These are phyloP conservation scores for Zaprionus ghesquierei DNA, from an alignment of 1,140 invertebrate species.

Conservation along the genomic window DNA sequence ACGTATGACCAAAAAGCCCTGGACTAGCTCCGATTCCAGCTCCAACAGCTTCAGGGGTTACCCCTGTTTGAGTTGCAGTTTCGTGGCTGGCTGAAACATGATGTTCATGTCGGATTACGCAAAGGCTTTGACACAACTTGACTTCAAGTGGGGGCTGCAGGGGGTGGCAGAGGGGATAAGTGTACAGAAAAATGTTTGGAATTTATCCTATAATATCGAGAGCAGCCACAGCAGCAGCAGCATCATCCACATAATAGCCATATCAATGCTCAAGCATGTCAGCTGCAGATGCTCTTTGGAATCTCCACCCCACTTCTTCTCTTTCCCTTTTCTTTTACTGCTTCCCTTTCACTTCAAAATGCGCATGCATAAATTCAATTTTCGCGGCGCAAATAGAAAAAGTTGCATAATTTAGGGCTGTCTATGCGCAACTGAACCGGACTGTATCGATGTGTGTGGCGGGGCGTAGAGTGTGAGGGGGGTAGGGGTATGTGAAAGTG, in stretches of 20 bases:
- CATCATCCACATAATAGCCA: background rate
- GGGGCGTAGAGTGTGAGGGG: background rate
- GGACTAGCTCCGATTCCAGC: background rate
- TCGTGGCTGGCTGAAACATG: background rate
- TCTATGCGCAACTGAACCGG: slow-evolving; percentile 34
- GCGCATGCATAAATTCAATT: slow-evolving; percentile 76
- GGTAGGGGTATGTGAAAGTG: background rate
- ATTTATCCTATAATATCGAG: background rate
- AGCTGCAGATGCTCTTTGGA: slow-evolving; percentile 14
- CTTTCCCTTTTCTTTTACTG: background rate
- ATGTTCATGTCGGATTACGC: background rate
- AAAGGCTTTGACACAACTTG: background rate
- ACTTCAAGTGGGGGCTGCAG: background rate
- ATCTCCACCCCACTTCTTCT: background rate
- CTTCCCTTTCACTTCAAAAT: background rate
- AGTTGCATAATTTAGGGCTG: slow-evolving; percentile 72
- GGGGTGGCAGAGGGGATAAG: background rate
- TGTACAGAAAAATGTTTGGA: background rate
- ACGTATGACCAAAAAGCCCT: slow-evolving; percentile 47
- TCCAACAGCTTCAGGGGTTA: background rate
- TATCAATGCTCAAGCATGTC: slow-evolving; percentile 6
- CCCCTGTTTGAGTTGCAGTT: background rate
- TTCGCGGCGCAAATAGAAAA: slow-evolving; percentile 35
- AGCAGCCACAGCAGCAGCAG: background rate
- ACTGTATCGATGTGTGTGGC: slow-evolving; percentile 7